These are phyloP conservation scores for Coturnix japonica DNA, from an alignment of 2,113 vertebrate genomes.

Conservation along the genomic window DNA sequence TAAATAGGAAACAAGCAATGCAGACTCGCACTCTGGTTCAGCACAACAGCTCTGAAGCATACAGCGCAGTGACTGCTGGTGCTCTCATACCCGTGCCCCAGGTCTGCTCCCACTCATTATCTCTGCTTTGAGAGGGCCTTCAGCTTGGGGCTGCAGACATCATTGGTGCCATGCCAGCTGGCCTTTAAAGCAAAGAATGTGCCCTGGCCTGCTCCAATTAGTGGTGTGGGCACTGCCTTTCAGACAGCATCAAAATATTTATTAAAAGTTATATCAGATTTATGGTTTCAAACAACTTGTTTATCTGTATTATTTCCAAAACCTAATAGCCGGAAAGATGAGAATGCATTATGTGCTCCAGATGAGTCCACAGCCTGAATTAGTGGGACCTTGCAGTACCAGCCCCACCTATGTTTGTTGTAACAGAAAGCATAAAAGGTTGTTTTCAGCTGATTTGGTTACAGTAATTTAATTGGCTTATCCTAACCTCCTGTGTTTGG, in stretches of 20 bases:
- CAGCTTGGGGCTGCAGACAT: rapidly evolving
- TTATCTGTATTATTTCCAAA: neutral
- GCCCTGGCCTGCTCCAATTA: neutral
- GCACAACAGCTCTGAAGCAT: neutral
- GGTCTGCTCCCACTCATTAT: neutral
- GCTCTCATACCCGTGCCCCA: rapidly evolving
- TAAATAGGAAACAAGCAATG: neutral
- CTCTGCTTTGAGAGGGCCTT: neutral
- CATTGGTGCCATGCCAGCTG: neutral
- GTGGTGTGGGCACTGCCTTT: neutral
- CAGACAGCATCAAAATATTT: neutral
- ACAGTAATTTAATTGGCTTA: neutral
- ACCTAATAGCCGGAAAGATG: neutral
- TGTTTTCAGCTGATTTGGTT: neutral
- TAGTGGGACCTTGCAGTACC: neutral
- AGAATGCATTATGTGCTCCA: neutral
- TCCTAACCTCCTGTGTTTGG: neutral
- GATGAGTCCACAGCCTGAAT: neutral
- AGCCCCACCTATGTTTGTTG: neutral
- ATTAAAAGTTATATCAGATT: neutral
- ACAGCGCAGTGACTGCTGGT: rapidly evolving
- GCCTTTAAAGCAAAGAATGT: neutral
- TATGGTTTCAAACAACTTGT: neutral
- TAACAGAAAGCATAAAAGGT: rapidly evolving
- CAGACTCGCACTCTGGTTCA: neutral